A percentile compares a stretch with the other conserved stretches of the same genome.
These are phyloP conservation scores for Brachylomia viminalis DNA, from an alignment of 2,888 invertebrate genomes.

Conservation along the genomic window DNA sequence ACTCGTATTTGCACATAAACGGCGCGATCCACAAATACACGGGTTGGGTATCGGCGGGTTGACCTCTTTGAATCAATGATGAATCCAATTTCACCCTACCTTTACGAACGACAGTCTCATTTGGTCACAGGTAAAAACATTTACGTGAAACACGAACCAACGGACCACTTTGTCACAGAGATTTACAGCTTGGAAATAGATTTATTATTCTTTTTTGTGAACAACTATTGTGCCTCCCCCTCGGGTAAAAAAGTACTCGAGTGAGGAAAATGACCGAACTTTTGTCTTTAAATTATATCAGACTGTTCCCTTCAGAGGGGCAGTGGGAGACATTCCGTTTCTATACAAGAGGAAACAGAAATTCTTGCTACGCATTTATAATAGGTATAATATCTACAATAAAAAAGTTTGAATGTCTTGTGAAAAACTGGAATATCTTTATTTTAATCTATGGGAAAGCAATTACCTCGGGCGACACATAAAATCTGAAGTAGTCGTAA, in stretches of 20 bases:
- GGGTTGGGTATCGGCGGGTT: constrained; percentile 74
- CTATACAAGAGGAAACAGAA: constrained; percentile 42
- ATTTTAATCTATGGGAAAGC: constrained; percentile 52
- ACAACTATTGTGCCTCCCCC: constrained; percentile 66
- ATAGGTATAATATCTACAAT: constrained; percentile 41
- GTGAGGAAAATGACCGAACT: constrained; percentile 67
- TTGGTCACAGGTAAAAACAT: constrained; percentile 79
- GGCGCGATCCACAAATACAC: constrained; percentile 72
- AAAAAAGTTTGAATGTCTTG: constrained; percentile 48
- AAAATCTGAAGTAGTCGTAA: constrained; percentile 54
- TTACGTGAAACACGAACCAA: constrained; percentile 75
- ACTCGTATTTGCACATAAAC: constrained; percentile 71
- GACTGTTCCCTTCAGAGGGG: constrained; percentile 45
- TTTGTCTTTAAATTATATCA: constrained; percentile 70
- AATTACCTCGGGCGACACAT: constrained; percentile 57
- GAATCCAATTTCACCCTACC: constrained; percentile 81
- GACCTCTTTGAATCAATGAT: constrained; percentile 86
- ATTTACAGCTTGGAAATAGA: constrained; percentile 71
- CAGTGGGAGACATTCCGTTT: constrained; percentile 21
- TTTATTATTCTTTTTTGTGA: constrained; percentile 69
- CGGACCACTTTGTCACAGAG: constrained; percentile 72
- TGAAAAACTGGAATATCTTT: constrained; percentile 47
- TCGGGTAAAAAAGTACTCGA: constrained; percentile 65
- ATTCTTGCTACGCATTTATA: constrained; percentile 20
- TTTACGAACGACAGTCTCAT: constrained; percentile 75